These are phyloP conservation scores for Hypsopygia costalis DNA, from an alignment of 2,888 invertebrate species.

Conservation along the genomic window DNA sequence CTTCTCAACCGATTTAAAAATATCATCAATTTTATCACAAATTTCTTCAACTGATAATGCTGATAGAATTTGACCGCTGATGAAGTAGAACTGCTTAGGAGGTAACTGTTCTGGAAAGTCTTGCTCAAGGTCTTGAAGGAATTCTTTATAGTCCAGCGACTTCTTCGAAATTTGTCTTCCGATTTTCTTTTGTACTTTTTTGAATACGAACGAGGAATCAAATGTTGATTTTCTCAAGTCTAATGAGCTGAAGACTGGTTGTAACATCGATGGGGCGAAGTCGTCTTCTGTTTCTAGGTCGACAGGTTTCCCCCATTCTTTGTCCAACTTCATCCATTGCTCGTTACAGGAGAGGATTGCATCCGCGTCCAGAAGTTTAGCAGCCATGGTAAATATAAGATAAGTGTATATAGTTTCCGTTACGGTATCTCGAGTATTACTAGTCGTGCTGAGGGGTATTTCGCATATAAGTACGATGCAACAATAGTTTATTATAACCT, in stretches of 20 bases:
- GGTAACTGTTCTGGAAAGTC: constrained; percentile 28
- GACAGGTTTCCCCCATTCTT: constrained; percentile 60
- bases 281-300: constrained; percentile 64
- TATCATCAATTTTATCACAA: constrained; percentile 58
- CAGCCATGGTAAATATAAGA: constrained; percentile 27
- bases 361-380: constrained; percentile 47
- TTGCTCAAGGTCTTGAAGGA: constrained; percentile 45
- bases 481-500: too few species aligned
- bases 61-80: constrained; percentile 56
- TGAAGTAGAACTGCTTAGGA: constrained; percentile 43
- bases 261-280: constrained; percentile 24
- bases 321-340: constrained; percentile 59
- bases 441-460: background rate
- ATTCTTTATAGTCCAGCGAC: constrained; percentile 53
- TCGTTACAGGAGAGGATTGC: constrained; percentile 56
- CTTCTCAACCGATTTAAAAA: constrained; percentile 66
- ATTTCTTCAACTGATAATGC: constrained; percentile 61
- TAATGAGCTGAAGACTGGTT: constrained; percentile 49
- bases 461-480: too few species aligned
- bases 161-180: constrained; percentile 43
- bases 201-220: constrained; percentile 59
- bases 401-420: background rate
- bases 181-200: constrained; percentile 48
- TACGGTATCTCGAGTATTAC: background rate
- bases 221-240: constrained; percentile 57